Base-by-base conservation (phyloP, 2,797 vertebrate species). In the Oophaga sylvatica region DNA sequence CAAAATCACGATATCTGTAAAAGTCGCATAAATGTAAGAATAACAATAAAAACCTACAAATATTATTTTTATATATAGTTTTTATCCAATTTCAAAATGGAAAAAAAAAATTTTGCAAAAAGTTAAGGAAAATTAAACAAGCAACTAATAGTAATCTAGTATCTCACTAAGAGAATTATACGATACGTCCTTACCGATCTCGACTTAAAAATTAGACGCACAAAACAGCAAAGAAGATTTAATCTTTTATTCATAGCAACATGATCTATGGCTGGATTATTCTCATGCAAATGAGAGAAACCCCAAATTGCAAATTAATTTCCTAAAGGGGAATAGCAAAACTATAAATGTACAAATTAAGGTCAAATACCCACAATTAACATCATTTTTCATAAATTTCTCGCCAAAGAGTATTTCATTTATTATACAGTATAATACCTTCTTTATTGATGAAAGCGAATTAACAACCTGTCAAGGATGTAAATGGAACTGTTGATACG, bases 321-420 rank as follows among this genome's bases (percentile, higher is more conserved):
- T 86, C 67, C 68, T 80, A 19, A 81, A 12, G 68, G 67, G 71
- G 48, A 81, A 48, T 73, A 26, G 13, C 26, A 73, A 7, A 87
- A 41, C 67, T 80, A 48, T 81, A 81, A 80, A 81, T 63, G 57
- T 56, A 48, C 65, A 87, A 81, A 73, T 53, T 81, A 67, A 87
- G 85, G 78, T 81, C 85, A 87, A 87, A 81, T 75, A 81, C 31
- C 12, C 75, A 19, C 85, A 87, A 87, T 81, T 87, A 87, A 22
- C 85, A 80, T 59, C 78, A 31, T 73, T 62, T 59, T 20, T 20
- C 5, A 62, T 59, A 73, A 20, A 71, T 81, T 73, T 73, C 12
- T 17, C 31, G 17, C 80, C 48, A 67, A 45, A 62, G 57, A 73
- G 56, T 79, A 26, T 56, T 59, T 59, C 17, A 65, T 68, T 79